Conservation (phyloP, 2,113 vertebrate species). For the Taurulus bubalis region DNA sequence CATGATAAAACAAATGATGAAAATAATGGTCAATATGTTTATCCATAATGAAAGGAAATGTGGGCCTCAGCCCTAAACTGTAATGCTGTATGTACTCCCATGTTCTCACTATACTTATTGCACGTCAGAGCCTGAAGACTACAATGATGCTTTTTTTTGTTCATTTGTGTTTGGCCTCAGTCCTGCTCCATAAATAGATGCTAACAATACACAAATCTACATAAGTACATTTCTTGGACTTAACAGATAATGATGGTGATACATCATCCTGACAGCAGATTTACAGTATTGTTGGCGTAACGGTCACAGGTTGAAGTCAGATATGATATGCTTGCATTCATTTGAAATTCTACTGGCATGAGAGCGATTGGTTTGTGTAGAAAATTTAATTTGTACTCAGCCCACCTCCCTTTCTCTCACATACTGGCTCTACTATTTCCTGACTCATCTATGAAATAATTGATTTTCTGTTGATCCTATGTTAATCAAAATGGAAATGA, state of each 20-base stretch:
- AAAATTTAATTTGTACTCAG: slow-evolving; percentile 50
- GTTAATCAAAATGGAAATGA: slow-evolving; percentile 83
- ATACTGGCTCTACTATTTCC: slow-evolving; percentile 38
- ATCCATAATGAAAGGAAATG: slow-evolving; percentile 9
- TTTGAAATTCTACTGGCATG: slow-evolving; percentile 34
- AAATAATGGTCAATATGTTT: background rate
- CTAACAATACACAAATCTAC: slow-evolving; percentile 41
- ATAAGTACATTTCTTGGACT: slow-evolving; percentile 37
- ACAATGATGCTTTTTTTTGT: background rate
- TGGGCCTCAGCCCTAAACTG: background rate
- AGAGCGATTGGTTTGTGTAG: slow-evolving; percentile 36
- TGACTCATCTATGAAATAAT: slow-evolving; percentile 68
- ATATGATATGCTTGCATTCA: slow-evolving; percentile 26
- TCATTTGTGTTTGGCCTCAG: slow-evolving; percentile 17
- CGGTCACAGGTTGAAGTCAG: slow-evolving; percentile 45
- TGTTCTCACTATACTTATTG: background rate
- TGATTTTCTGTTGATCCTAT: slow-evolving; percentile 76
- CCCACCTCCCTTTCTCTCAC: slow-evolving; percentile 37
- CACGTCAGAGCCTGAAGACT: background rate
- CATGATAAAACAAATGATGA: background rate
- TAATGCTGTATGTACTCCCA: background rate
- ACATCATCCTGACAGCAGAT: slow-evolving; percentile 47
- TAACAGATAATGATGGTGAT: slow-evolving; percentile 43
- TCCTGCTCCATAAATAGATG: slow-evolving; percentile 27
- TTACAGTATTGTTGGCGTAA: slow-evolving; percentile 38